phyloP scores from a whole-genome alignment of 2,888 invertebrate species.

The Drosophila hawaiiensis region DNA sequence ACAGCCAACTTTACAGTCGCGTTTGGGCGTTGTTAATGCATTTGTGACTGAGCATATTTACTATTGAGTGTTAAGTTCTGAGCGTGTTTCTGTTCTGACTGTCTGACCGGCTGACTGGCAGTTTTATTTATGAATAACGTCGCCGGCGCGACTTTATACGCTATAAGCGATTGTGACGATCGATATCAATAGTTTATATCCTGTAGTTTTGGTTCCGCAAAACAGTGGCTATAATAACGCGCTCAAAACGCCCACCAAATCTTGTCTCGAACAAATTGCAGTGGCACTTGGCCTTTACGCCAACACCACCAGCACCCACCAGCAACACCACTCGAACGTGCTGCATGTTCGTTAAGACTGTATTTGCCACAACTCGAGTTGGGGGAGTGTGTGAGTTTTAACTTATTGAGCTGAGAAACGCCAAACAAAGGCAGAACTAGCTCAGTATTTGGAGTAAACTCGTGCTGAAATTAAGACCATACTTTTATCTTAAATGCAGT shows the following conservation, averaged over 20 bases:
- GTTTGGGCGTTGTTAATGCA: conserved; percentile 53
- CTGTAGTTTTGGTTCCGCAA: conserved; percentile 62
- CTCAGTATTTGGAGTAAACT: not conserved
- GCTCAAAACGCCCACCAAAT: conserved; percentile 30
- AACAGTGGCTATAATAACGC: conserved; percentile 40
- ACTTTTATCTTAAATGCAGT: not conserved
- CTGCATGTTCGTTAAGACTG: conserved; percentile 20
- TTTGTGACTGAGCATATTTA: conserved; percentile 18
- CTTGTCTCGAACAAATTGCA: conserved; percentile 55
- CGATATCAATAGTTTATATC: conserved; percentile 58
- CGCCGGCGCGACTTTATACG: conserved; percentile 54
- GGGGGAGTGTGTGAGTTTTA: conserved; percentile 15
- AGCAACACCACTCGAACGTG: conserved; percentile 26
- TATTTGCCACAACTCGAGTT: conserved; percentile 19
- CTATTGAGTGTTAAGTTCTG: conserved; percentile 32
- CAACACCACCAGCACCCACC: not conserved
- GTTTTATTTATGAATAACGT: conserved; percentile 61
- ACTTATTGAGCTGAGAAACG: conserved; percentile 13
- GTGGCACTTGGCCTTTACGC: conserved; percentile 64
- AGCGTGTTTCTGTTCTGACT: conserved; percentile 27
- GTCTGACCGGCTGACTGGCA: not conserved
- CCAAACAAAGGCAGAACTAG: not conserved
- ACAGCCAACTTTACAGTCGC: conserved; percentile 41
- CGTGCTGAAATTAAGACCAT: no score
- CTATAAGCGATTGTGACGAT: conserved; percentile 25